Evolutionary conservation across 2,113 vertebrate genomes (phyloP), one percentile per base, ranked within the genome.

Genomic region (Macrotus californicus): DNA sequence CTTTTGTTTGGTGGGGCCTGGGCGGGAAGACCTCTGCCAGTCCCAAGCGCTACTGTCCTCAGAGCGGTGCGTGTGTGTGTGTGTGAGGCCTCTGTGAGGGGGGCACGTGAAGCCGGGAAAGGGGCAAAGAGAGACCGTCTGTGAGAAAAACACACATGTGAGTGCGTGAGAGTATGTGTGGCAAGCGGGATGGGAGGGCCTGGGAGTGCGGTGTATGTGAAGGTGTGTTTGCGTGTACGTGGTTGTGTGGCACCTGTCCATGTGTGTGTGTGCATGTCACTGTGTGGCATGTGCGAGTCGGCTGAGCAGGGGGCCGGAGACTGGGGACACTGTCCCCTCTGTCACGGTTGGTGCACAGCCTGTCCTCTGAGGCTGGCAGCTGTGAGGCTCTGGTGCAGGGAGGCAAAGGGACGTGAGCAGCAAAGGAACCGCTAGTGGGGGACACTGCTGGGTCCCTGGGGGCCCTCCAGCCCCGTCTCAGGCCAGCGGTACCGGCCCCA

Each of bases 1-100:
- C 98, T 97, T 98, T 97, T 98, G 96, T 98, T 96, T 97, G 94
- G 67, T 61, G 43, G 93, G 96, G 95, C 95, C 97, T 96, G 95
- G 61, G 96, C 66, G 7, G 93, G 96, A 96, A n/a, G n/a, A n/a
- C n/a, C n/a, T n/a, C n/a, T n/a, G n/a, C n/a, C n/a, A n/a, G n/a
- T 95, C 97, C 97, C 97, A 88, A 95, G 97, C 94, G 94, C 95
- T 95, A 92, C 96, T 98, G 97, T 97, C 94, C n/a, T 91, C 22
- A 94, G 97, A 95, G 82, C 36, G 91, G 97, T 36, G 73, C 0
- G 48, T 7, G 3, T 2, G 1, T 18, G 79, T 11, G 31, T 10
- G 86, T 0, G 24, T 48, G 56, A 82, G 83, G n/a, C 73, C 59
- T 48, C 89, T 1, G 88, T 87, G 95, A 96, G 89, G 95, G 94